phyloP scores from a whole-genome alignment of 2,113 vertebrate species.

The Myotis lucifugus region DNA sequence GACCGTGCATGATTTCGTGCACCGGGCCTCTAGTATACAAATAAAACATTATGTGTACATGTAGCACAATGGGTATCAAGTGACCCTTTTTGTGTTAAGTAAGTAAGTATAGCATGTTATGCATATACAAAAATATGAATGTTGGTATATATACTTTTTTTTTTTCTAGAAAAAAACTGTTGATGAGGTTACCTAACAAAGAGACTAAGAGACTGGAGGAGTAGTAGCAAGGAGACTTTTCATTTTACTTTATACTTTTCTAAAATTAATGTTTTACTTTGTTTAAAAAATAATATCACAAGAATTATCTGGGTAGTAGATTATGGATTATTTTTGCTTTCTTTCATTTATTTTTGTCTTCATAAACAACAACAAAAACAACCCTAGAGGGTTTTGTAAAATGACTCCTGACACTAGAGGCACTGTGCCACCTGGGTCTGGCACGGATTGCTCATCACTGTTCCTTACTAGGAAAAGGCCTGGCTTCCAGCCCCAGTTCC shows the following conservation, averaged over 20 bases:
- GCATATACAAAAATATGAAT: not conserved
- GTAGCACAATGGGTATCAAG: too few species aligned
- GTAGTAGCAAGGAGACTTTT: not conserved
- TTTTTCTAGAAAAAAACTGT: not conserved
- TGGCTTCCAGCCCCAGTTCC: not conserved
- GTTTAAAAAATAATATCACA: not conserved
- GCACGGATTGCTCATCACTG: accelerated
- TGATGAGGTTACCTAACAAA: not conserved
- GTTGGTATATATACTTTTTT: not conserved
- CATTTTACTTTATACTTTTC: not conserved
- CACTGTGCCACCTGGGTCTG: accelerated
- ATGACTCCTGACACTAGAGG: not conserved
- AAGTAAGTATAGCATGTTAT: not conserved
- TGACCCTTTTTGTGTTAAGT: not conserved
- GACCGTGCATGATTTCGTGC: too few species aligned
- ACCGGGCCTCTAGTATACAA: too few species aligned
- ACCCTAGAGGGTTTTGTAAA: not conserved
- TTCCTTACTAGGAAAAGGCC: not conserved
- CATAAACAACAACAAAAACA: not conserved
- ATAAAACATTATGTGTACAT: not conserved
- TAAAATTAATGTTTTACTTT: not conserved
- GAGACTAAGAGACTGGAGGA: not conserved
- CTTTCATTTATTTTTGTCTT: not conserved
- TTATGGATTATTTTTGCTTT: not conserved
- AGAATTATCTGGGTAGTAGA: not conserved